Evolutionary conservation across 2,888 invertebrate genomes (phyloP).

Genomic region (Dinocampus coccinellae): DNA sequence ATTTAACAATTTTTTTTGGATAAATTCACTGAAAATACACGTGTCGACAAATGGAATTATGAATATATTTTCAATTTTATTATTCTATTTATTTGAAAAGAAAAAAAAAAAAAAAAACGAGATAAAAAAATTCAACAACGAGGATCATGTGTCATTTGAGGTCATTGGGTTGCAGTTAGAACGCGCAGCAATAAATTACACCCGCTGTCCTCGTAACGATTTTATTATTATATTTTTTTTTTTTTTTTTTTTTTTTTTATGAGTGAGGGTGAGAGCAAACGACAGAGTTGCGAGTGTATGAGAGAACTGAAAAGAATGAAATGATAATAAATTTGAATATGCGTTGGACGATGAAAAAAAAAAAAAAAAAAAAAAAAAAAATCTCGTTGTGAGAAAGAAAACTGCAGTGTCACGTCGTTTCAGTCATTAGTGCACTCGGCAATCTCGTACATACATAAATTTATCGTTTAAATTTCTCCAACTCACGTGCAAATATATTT

Average conservation of each 20-base stretch:
- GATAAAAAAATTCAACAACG: not conserved
- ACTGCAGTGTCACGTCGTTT: conserved; percentile 8
- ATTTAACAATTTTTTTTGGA: too few species aligned
- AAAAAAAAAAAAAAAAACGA: too few species aligned
- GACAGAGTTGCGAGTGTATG: too few species aligned
- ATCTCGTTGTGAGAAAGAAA: not conserved
- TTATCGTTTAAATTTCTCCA: conserved; percentile 8
- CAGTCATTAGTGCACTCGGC: conserved; percentile 17
- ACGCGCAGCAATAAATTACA: conserved; percentile 9
- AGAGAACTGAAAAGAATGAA: too few species aligned
- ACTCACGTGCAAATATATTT: not conserved
- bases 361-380: too few species aligned
- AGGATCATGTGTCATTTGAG: conserved; percentile 7
- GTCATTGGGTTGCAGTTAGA: not conserved
- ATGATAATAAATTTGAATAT: conserved; percentile 23
- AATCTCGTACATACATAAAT: not conserved
- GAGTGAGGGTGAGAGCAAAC: too few species aligned
- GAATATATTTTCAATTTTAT: not conserved
- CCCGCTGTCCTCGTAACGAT: not conserved
- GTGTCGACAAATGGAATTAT: too few species aligned
- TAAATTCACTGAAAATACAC: too few species aligned
- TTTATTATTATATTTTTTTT: not conserved
- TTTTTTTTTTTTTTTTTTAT: conserved; percentile 16
- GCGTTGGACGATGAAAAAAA: conserved; percentile 24
- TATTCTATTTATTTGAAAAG: not conserved